Base-by-base conservation (phyloP, 2,113 vertebrate genomes). In the Centropristis striata region DNA sequence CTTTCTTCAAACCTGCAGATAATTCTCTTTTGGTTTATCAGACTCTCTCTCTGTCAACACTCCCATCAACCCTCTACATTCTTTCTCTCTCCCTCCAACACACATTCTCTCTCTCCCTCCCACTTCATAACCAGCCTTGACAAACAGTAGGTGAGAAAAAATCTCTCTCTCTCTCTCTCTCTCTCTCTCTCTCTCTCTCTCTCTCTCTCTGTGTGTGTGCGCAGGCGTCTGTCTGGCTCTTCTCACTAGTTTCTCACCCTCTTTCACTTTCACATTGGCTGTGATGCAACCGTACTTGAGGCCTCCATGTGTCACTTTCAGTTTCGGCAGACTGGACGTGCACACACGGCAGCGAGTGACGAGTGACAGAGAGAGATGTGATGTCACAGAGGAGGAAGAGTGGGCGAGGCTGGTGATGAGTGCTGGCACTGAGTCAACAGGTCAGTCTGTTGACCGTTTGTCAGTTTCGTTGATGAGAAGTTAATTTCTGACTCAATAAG, bases 201-300 rank as follows among this genome's bases (percentile, higher is more conserved):
- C 44, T 15, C 28, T 60, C 4, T 8, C 4, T 20, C 37, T 9
- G n/a, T 28, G 28, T 20, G 50, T 5, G 4, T 44, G 60, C 1
- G 25, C 69, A 46, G 10, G 49, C 0, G 9, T 27, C 14, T 39
- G 60, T 3, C 23, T 32, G 6, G 16, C 64, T 28, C 16, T 8
- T 14, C 47, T 20, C 0, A 11, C 41, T 53, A 25, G 36, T 83
- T 71, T 77, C 23, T 73, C 63, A 8, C 2, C 44, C 25, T 27
- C 44, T 86, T 92, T 92, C 76, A 90, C 80, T 91, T 88, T 90
- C 87, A 77, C 83, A 83, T 59, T 74, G 25, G 47, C 59, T 15
- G 14, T 37, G 36, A 47, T 46, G 57, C 70, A 61, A 51, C 44
- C 10, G 16, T 25, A 13, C 36, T 55, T 1, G 25, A 59, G 25